phyloP scores from a whole-genome alignment of 2,797 vertebrate genomes.

The Pteronotus mesoamericanus region DNA sequence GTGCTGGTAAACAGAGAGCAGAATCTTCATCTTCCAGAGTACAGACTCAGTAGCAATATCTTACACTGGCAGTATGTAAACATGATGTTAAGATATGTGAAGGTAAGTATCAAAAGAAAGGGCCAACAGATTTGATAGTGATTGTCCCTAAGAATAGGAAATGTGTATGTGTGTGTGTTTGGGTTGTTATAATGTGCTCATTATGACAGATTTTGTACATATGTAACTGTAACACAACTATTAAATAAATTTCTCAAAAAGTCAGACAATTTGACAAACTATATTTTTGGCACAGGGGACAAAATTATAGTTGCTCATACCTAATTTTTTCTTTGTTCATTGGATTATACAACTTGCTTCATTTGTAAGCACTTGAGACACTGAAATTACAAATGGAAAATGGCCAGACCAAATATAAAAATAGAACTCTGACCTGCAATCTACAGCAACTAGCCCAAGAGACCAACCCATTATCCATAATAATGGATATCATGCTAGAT shows the following conservation, averaged over 20 bases:
- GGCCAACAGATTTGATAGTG: neutral
- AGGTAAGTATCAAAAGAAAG: neutral
- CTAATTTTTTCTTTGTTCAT: neutral
- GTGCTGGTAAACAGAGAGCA: neutral
- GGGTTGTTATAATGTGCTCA: neutral
- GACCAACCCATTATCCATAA: neutral
- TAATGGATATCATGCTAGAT: neutral
- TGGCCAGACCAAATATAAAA: neutral
- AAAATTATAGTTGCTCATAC: neutral
- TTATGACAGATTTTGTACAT: neutral
- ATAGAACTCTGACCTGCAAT: neutral
- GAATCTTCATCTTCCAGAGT: neutral
- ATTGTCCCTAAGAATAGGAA: neutral
- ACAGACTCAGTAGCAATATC: neutral
- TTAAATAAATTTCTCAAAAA: constrained; percentile 11
- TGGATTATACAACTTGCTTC: neutral
- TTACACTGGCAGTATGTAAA: neutral
- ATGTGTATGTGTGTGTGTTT: neutral
- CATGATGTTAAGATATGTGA: neutral
- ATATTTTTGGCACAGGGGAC: neutral
- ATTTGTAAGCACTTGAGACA: neutral
- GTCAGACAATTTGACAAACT: neutral
- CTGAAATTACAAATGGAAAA: neutral
- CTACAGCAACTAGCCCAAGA: neutral
- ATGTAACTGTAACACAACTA: neutral